Evolutionary conservation across 2,888 invertebrate genomes (phyloP).

Genomic region (Xestia c-nigrum): DNA sequence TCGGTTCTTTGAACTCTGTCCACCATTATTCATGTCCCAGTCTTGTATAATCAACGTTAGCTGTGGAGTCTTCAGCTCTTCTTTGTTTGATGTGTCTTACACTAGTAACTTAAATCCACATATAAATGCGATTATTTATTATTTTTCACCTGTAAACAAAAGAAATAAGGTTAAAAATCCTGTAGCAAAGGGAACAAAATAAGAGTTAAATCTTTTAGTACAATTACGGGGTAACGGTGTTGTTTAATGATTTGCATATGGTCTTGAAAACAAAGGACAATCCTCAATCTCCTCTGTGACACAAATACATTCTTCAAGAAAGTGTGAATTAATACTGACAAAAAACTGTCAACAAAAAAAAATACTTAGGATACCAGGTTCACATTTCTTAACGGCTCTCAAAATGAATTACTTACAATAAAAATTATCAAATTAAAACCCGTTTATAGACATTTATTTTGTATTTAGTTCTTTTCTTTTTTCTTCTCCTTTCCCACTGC

Average conservation of each 20-base stretch:
- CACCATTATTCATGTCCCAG: neutral
- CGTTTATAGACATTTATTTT: too few relatives aligned
- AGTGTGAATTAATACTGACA: neutral
- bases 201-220: neutral
- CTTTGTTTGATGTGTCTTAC: neutral
- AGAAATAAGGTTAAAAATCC: neutral
- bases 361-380: neutral
- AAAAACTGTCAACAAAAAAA: neutral
- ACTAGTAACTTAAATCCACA: constrained; percentile 32
- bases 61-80: constrained; percentile 12
- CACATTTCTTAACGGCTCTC: neutral
- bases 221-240: neutral
- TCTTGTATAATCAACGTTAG: constrained; percentile 11
- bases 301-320: neutral
- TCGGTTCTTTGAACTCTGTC: constrained; percentile 6
- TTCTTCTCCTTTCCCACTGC: too few relatives aligned
- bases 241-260: neutral
- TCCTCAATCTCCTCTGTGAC: neutral
- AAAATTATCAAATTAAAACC: neutral
- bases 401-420: neutral
- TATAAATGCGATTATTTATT: constrained; percentile 20
- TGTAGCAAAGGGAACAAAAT: neutral
- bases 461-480: too few relatives aligned
- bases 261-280: neutral
- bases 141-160: constrained; percentile 36